Percentiles rank a stretch among this genome's conserved stretches.
Conservation (phyloP, 2,797 vertebrate species). For the Crenichthys baileyi region DNA sequence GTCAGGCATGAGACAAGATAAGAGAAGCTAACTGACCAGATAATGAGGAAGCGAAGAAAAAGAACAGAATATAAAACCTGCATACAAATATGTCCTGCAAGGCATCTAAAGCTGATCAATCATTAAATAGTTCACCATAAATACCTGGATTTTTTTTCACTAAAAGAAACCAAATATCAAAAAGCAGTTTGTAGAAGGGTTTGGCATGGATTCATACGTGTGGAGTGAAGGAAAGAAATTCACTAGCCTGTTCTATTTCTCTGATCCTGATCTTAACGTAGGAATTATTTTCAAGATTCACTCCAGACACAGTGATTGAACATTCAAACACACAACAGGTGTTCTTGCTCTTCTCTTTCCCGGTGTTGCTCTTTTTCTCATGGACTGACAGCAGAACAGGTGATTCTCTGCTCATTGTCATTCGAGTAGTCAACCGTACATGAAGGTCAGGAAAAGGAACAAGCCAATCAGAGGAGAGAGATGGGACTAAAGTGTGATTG, state of each 20-base stretch:
- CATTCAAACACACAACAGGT: conserved; percentile 66
- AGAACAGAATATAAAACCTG: conserved; percentile 2
- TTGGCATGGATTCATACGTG: conserved; percentile 11
- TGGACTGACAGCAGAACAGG: conserved; percentile 44
- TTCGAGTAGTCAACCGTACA: conserved; percentile 53
- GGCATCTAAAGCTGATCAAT: neutral
- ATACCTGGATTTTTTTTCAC: neutral
- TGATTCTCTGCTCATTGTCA: conserved; percentile 69
- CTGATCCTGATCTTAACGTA: conserved; percentile 30
- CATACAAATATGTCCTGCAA: neutral
- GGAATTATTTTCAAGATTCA: conserved; percentile 37
- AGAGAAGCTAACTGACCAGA: conserved; percentile 61
- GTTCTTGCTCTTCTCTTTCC: conserved; percentile 19
- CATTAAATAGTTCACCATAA: neutral
- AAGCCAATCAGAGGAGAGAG: conserved; percentile 72
- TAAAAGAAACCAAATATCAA: neutral
- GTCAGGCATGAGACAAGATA: conserved; percentile 49
- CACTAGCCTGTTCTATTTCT: conserved; percentile 24
- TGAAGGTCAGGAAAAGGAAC: conserved; percentile 76
- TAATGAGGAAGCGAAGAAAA: conserved; percentile 44
- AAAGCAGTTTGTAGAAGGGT: neutral
- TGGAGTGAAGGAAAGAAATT: conserved; percentile 26
- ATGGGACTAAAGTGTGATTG: conserved; percentile 73
- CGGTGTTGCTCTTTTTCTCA: conserved; percentile 11
- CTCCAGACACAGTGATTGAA: conserved; percentile 22